Evolutionary conservation across 1,140 invertebrate species (phyloP), one percentile per base, ranked within the genome.

Genomic region (Pentalonia nigronervosa): DNA sequence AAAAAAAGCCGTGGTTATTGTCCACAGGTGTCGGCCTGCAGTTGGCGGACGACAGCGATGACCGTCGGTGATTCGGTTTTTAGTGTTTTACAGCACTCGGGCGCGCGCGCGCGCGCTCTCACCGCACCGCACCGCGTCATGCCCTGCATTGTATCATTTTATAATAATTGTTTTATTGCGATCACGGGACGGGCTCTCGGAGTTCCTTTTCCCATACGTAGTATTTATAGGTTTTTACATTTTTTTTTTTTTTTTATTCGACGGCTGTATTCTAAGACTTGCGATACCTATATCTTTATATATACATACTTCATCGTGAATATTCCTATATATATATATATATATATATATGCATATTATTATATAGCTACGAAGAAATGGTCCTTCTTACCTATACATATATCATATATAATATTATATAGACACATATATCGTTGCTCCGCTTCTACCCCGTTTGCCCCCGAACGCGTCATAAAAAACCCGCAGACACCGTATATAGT

Each of bases 151-250:
- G 14, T 76, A 76, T 76, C n/a, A 76, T 53, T 17, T n/a, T 30
- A 60, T 60, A 76, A 76, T 76, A 76, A 84, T 84, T 41, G 83
- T 84, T 84, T 84, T 84, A 84, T 84, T 84, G 83, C 83, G 83
- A 84, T 41, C 21, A 25, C 30, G 60, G 30, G 60, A n/a, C 60
- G n/a, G 14, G 60, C 30, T 81, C 36, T 41, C 76, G 9, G 34
- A 83, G 81, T 34, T 84, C 25, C 21, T 84, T 84, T 84, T 84
- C 41, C 21, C 60, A 34, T 36, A 81, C 34, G 20, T 45, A 25
- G 20, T 45, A 25, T 84, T 41, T 41, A 41, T 84, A 84, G 36
- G 41, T 84, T 84, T 41, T 84, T 84, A 34, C 21, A 41, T 21
- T 53, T 45, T 45, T 11, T 84, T 45, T 36, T 81, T 21, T 36